Evolutionary conservation across 2,888 invertebrate genomes (phyloP).

Genomic region (Muscina levida): DNA sequence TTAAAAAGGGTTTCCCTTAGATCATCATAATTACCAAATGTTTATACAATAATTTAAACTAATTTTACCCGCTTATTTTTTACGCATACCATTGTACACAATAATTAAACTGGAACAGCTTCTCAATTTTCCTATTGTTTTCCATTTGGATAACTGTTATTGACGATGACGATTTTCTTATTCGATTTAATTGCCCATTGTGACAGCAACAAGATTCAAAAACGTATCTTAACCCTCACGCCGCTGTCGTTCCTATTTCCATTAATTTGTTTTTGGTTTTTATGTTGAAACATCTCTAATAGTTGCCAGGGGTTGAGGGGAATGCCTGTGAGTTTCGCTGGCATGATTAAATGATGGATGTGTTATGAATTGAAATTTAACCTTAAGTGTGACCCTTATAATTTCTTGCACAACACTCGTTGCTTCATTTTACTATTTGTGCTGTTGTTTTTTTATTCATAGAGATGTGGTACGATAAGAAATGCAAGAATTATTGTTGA

Average conservation of each 20-base stretch:
- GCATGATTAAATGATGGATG: slow-evolving; percentile 76
- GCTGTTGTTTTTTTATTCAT: background rate
- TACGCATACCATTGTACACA: slow-evolving; percentile 38
- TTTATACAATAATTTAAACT: slow-evolving; percentile 76
- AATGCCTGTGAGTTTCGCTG: background rate
- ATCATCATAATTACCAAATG: slow-evolving; percentile 62
- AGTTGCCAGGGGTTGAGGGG: background rate
- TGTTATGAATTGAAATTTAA: slow-evolving; percentile 76
- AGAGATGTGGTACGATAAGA: slow-evolving; percentile 8
- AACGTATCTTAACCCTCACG: slow-evolving; percentile 58
- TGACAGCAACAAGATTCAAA: slow-evolving; percentile 70
- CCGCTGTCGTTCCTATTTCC: slow-evolving; percentile 26
- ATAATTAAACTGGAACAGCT: slow-evolving; percentile 57
- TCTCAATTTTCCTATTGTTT: slow-evolving; percentile 64
- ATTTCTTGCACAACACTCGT: slow-evolving; percentile 40
- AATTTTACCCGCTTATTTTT: slow-evolving; percentile 78
- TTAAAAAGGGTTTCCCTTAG: slow-evolving; percentile 71
- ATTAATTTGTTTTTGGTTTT: slow-evolving; percentile 35
- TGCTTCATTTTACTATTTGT: slow-evolving; percentile 16
- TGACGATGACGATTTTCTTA: slow-evolving; percentile 51
- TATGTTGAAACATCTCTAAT: slow-evolving; percentile 36
- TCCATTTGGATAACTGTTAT: slow-evolving; percentile 44
- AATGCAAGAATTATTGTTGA: slow-evolving; percentile 10
- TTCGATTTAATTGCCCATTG: slow-evolving; percentile 68
- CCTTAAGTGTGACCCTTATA: slow-evolving; percentile 75